These are phyloP conservation scores for Poecilus cupreus DNA, from an alignment of 2,888 invertebrate genomes.

Conservation along the genomic window DNA sequence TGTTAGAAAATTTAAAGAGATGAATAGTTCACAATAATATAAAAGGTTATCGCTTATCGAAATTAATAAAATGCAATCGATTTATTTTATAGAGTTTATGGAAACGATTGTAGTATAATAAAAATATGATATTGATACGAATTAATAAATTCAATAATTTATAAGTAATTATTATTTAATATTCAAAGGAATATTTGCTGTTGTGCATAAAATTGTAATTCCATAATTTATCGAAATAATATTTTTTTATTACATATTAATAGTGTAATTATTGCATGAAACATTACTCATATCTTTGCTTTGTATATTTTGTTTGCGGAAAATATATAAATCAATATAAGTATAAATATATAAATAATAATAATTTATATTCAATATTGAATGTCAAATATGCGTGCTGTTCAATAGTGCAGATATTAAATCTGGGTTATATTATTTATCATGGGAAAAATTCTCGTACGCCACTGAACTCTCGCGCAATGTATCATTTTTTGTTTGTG, in stretches of 20 bases:
- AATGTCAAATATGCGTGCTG: no score
- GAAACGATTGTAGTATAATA: conserved; percentile 9
- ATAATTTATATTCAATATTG: no score
- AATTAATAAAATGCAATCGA: conserved; percentile 23
- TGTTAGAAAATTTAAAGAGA: background rate
- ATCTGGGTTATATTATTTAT: no score
- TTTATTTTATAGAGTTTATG: conserved; percentile 36
- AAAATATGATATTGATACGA: background rate
- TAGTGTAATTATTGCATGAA: background rate
- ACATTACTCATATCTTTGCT: no score
- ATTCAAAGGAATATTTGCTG: background rate
- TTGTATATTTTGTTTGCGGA: no score
- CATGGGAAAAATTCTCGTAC: background rate
- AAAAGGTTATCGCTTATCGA: conserved; percentile 33
- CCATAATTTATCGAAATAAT: background rate
- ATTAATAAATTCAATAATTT: background rate
- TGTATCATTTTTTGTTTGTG: conserved; percentile 9
- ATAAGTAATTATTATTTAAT: background rate
- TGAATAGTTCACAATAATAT: conserved; percentile 25
- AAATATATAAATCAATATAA: no score
- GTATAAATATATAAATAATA: no score
- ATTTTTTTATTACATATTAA: background rate
- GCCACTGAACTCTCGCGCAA: background rate
- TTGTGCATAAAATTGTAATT: background rate
- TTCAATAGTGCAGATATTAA: no score